Evolutionary conservation across 2,797 vertebrate genomes (phyloP), one percentile per base, ranked within the genome.

Genomic region (Neosilurus mollespiculum): DNA sequence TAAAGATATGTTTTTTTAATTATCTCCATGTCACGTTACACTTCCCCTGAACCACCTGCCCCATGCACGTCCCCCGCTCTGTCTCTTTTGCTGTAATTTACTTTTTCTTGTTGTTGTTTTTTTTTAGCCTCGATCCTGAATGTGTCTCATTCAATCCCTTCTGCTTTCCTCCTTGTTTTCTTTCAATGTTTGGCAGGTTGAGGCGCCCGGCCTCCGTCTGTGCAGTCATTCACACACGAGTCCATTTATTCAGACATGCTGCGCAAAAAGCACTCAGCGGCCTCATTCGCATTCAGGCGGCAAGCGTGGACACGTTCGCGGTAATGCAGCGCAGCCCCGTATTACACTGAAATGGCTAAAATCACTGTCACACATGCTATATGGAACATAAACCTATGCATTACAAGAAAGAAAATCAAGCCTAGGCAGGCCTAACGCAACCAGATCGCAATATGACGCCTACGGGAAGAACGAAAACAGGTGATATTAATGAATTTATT

Each of bases 181-280:
- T 18, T 66, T 80, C 80, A 62, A 66, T 72, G 77, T 77, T 62
- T 80, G 69, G 78, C 81, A 85, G 87, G 89, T 91, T 89, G 81
- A 90, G 89, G 88, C 90, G 90, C 89, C 89, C 87, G 81, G 91
- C 91, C 93, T 89, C 93, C 92, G 93, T 93, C 93, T 94, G 93
- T 88, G 86, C 91, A 88, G 91, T 93, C 91, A 92, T 92, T 93
- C 90, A 91, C 91, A 85, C 86, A 65, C 84, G 73, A 61, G 76
- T 87, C 88, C 87, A 88, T 86, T 87, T 90, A 88, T 89, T 89
- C 83, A 88, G 82, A 67, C 86, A 84, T 58, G 79, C 83, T 69
- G 78, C 62, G 24, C 70, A 80, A 84, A 75, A 84, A 76, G 83
- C 78, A 81, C 78, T 81, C 79, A 81, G 83, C 70, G 20, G 79